These are phyloP conservation scores for Galeruca laticollis DNA, from an alignment of 2,888 invertebrate species.

Conservation along the genomic window DNA sequence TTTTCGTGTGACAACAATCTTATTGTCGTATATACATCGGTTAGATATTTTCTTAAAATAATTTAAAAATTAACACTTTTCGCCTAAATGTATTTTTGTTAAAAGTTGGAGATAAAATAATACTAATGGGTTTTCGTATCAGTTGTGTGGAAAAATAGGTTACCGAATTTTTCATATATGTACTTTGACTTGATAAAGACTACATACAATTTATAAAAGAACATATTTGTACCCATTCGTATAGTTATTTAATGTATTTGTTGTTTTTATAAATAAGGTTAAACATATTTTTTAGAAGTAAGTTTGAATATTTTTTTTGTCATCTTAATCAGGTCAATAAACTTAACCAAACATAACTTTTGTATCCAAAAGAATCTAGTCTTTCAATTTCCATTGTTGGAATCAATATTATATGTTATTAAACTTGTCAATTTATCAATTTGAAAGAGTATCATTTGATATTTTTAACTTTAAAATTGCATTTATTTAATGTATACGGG, in stretches of 20 bases:
- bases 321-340: background rate
- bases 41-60: too few species aligned
- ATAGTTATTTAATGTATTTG: background rate
- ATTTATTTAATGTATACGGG: constrained; percentile 1
- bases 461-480: background rate
- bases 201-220: background rate
- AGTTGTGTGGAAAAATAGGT: background rate
- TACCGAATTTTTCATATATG: background rate
- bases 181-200: background rate
- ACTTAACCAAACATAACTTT: background rate
- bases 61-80: too few species aligned
- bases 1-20: too few species aligned
- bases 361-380: too few species aligned
- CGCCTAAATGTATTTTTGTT: too few species aligned
- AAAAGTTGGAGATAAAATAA: too few species aligned
- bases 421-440: too few species aligned
- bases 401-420: too few species aligned
- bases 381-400: too few species aligned
- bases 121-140: background rate
- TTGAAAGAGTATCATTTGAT: background rate
- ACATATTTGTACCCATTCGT: background rate
- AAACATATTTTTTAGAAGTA: background rate
- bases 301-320: background rate
- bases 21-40: too few species aligned
- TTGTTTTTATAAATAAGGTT: constrained; percentile 4